Percentiles rank a stretch among this genome's conserved stretches.
Evolutionary conservation across 2,888 invertebrate genomes (phyloP).

Genomic region (Drosophila demipolita): DNA sequence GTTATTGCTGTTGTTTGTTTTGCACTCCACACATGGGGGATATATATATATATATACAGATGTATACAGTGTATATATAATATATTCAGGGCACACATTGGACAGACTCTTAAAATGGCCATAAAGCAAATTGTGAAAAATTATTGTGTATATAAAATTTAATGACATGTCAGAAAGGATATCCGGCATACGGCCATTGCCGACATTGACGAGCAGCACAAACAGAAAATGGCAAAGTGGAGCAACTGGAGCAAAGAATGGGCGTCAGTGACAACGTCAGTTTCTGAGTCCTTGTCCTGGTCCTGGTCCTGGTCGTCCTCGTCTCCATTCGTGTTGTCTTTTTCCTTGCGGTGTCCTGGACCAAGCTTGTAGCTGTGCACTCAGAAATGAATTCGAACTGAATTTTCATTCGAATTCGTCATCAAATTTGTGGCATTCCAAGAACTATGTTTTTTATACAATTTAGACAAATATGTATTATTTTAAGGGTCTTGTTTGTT

Average conservation of each 20-base stretch:
- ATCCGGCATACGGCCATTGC: constrained; percentile 74
- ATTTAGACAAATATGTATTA: background rate
- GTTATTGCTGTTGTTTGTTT: constrained; percentile 44
- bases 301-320: background rate
- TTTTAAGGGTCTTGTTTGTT: background rate
- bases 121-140: constrained; percentile 81
- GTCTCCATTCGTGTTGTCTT: constrained; percentile 9
- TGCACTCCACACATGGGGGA: constrained; percentile 13
- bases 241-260: constrained; percentile 36
- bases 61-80: constrained; percentile 30
- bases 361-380: constrained; percentile 7
- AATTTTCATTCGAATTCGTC: background rate
- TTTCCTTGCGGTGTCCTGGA: constrained; percentile 45
- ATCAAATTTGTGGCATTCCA: background rate
- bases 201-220: constrained; percentile 61
- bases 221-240: constrained; percentile 36
- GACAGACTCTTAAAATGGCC: constrained; percentile 74
- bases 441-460: background rate
- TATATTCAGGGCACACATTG: constrained; percentile 64
- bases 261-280: constrained; percentile 39
- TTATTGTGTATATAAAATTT: constrained; percentile 81
- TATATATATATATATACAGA: constrained; percentile 2
- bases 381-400: background rate
- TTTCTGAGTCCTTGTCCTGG: constrained; percentile 8
- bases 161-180: constrained; percentile 82